Percentiles rank a stretch among this genome's conserved stretches.
Evolutionary conservation across 2,797 vertebrate species (phyloP).

Genomic region (Monodelphis domestica): DNA sequence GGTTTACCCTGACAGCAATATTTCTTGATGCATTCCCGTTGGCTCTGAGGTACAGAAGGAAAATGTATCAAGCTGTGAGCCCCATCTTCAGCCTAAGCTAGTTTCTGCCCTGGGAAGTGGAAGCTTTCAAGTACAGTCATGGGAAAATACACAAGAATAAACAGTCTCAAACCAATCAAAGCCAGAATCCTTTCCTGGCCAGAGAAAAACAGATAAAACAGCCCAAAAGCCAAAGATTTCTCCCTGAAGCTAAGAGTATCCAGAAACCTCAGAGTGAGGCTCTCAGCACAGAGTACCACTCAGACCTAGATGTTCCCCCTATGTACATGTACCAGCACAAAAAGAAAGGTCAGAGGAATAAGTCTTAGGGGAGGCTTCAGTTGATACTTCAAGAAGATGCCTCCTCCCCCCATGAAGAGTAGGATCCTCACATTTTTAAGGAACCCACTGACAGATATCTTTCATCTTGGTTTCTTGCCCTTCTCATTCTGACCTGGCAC

Average conservation of each 20-base stretch:
- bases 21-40: background rate
- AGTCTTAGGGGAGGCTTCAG: conserved; percentile 55
- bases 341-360: conserved; percentile 9
- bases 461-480: conserved; percentile 29
- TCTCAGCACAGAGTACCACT: conserved; percentile 53
- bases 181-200: background rate
- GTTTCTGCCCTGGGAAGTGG: background rate
- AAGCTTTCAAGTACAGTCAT: background rate
- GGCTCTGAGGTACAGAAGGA: background rate
- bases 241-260: conserved; percentile 47
- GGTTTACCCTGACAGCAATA: background rate
- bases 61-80: background rate
- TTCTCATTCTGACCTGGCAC: background rate
- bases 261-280: conserved; percentile 65
- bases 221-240: background rate
- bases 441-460: background rate
- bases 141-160: background rate
- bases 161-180: background rate
- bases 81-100: background rate
- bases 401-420: conserved; percentile 13
- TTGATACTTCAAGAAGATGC: conserved; percentile 51
- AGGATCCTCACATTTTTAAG: background rate
- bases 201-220: background rate
- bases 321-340: conserved; percentile 7
- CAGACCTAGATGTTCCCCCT: background rate